Evolutionary conservation across 2,113 vertebrate species (phyloP).

Genomic region (Hiodon tergisus): DNA sequence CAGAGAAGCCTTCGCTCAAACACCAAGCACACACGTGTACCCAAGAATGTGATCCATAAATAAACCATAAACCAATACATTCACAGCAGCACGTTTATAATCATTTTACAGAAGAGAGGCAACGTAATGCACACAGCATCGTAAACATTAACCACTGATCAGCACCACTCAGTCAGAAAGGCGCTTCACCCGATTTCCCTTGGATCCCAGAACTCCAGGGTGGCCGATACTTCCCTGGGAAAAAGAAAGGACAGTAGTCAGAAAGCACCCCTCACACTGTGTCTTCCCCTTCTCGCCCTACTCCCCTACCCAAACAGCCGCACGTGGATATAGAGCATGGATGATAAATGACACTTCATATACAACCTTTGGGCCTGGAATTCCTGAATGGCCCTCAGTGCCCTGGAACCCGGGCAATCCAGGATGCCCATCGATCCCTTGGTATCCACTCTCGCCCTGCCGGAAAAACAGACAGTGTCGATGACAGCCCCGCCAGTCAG

Average conservation of each 20-base stretch:
- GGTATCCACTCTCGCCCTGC: constrained; percentile 48
- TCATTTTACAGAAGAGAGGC: neutral
- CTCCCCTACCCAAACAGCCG: too few species aligned
- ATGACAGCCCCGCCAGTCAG: neutral
- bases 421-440: constrained; percentile 31
- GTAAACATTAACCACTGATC: neutral
- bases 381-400: constrained; percentile 33
- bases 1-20: neutral
- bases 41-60: neutral
- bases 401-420: constrained; percentile 40
- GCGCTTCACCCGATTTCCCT: constrained; percentile 44
- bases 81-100: neutral
- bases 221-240: constrained; percentile 47
- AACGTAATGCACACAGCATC: neutral
- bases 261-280: too few species aligned
- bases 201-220: constrained; percentile 36
- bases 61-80: neutral
- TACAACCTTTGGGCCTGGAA: constrained; percentile 43
- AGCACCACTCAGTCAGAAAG: neutral
- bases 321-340: neutral
- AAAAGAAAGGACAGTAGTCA: neutral
- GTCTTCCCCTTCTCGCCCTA: too few species aligned
- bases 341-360: neutral
- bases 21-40: constrained; percentile 2
- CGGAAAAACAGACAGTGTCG: neutral